Evolutionary conservation across 2,797 vertebrate genomes (phyloP).

Genomic region (Apogon talboti): DNA sequence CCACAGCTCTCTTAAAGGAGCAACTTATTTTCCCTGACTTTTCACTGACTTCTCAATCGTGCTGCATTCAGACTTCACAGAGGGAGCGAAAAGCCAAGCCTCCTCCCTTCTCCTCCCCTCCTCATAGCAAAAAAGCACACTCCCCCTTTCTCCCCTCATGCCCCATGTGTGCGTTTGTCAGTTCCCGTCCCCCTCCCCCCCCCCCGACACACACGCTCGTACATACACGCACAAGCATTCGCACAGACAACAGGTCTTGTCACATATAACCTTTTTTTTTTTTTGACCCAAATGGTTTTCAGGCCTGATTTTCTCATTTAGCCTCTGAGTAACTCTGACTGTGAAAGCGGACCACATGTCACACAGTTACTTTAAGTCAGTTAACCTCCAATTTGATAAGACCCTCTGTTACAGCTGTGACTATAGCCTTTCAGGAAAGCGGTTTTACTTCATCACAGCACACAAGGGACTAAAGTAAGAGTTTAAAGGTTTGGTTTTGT

Average conservation of each 20-base stretch:
- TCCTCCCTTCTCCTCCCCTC: slow-evolving; percentile 78
- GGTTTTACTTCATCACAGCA: slow-evolving; percentile 27
- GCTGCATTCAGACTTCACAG: slow-evolving; percentile 57
- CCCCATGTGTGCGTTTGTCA: slow-evolving; percentile 40
- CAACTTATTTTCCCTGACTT: slow-evolving; percentile 53
- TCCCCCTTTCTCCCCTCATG: slow-evolving; percentile 53
- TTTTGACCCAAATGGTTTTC: slow-evolving; percentile 42
- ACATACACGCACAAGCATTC: slow-evolving; percentile 51
- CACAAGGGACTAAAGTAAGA: slow-evolving; percentile 18
- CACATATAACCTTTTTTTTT: slow-evolving; percentile 30
- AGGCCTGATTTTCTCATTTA: slow-evolving; percentile 51
- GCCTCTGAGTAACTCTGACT: slow-evolving; percentile 35
- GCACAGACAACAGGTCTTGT: slow-evolving; percentile 51
- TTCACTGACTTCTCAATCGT: slow-evolving; percentile 57
- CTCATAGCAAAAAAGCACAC: slow-evolving; percentile 57
- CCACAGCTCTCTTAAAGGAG: slow-evolving; percentile 63
- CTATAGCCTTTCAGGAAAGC: slow-evolving; percentile 1
- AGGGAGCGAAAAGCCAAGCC: slow-evolving; percentile 64
- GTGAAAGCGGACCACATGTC: slow-evolving; percentile 39
- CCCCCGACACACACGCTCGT: slow-evolving; percentile 33
- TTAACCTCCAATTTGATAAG: slow-evolving; percentile 45
- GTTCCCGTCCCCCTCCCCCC: slow-evolving; percentile 51
- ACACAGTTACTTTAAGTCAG: slow-evolving; percentile 38
- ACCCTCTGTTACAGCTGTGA: slow-evolving; percentile 1
- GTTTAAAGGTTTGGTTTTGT: slow-evolving; percentile 29